These are phyloP conservation scores for Tinea pellionella DNA, from an alignment of 2,888 invertebrate species.

Conservation along the genomic window DNA sequence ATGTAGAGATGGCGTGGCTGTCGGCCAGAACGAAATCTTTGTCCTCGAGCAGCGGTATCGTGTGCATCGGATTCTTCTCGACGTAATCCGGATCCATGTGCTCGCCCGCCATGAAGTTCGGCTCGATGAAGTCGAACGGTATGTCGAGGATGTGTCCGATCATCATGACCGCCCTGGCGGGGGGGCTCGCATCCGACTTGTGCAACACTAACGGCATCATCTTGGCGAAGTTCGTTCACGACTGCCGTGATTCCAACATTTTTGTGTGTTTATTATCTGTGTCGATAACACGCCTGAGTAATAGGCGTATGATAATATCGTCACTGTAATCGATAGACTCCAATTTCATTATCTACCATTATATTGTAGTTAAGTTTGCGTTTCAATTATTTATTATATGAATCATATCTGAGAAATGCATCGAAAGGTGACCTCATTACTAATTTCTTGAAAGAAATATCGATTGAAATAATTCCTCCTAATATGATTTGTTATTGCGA, in stretches of 20 bases:
- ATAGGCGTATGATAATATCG: neutral
- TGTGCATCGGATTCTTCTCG: constrained; percentile 31
- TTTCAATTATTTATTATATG: neutral
- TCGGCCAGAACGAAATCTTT: constrained; percentile 30
- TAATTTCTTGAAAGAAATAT: neutral
- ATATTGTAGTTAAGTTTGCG: neutral
- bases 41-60: constrained; percentile 33
- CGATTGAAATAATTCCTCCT: neutral
- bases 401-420: neutral
- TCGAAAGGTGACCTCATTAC: neutral
- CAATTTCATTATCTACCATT: neutral
- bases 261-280: neutral
- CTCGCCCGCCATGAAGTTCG: constrained; percentile 23
- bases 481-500: too few relatives aligned
- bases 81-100: constrained; percentile 27
- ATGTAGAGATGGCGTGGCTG: constrained; percentile 28
- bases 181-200: constrained; percentile 28
- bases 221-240: neutral
- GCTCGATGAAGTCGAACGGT: constrained; percentile 22
- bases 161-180: constrained; percentile 29
- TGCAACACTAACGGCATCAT: constrained; percentile 28
- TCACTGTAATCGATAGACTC: neutral
- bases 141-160: constrained; percentile 27
- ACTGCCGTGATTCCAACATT: neutral
- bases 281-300: constrained; percentile 2